phyloP scores from a whole-genome alignment of 2,113 vertebrate genomes.

The Maylandia zebra region DNA sequence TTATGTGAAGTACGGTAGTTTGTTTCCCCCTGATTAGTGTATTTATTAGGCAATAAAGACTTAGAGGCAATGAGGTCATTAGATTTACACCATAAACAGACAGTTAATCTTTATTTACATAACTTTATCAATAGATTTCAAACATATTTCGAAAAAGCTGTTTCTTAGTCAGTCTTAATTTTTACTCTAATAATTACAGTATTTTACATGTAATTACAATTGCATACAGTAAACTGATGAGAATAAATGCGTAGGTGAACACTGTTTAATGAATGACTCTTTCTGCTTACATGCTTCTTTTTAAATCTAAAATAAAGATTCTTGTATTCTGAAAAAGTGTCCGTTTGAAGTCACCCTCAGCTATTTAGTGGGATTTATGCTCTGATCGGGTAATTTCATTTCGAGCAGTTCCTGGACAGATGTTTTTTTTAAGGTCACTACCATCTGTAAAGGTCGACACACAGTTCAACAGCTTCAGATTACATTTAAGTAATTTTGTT shows the following conservation, averaged over 20 bases:
- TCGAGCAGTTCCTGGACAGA: neutral
- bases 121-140: neutral
- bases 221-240: neutral
- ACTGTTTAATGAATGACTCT: slow-evolving; percentile 1
- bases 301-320: neutral
- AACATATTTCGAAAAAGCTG: slow-evolving; percentile 15
- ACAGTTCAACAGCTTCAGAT: neutral
- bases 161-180: neutral
- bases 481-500: neutral
- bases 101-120: slow-evolving; percentile 40
- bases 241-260: neutral
- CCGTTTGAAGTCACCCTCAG: neutral
- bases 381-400: neutral
- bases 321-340: neutral
- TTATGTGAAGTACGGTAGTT: neutral
- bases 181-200: slow-evolving; percentile 28
- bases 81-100: neutral
- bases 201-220: slow-evolving; percentile 52
- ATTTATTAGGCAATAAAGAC: neutral
- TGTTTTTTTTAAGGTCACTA: neutral
- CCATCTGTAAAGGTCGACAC: neutral
- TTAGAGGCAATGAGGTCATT: neutral
- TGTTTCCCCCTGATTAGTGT: neutral
- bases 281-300: neutral
- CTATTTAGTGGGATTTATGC: neutral